Percentiles rank a stretch among this genome's conserved stretches.
Conservation (phyloP, 2,888 invertebrate species). For the Caenorhabditis sp. region DNA sequence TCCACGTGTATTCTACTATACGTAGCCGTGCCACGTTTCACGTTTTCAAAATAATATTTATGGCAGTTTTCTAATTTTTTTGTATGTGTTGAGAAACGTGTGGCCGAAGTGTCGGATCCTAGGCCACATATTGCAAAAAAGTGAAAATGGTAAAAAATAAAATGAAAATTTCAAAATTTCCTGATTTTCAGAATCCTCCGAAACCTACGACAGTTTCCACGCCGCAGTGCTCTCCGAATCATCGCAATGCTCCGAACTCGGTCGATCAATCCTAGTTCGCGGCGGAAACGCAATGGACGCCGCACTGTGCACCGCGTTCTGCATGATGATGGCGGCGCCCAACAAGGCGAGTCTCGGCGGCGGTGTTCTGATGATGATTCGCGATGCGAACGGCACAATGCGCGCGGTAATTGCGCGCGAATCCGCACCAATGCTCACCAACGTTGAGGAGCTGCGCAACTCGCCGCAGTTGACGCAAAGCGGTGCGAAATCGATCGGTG, state of each 20-base stretch:
- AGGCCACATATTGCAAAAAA: too few relatives aligned
- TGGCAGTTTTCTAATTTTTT: too few relatives aligned
- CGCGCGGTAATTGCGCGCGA: constrained; percentile 10
- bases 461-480: constrained; percentile 10
- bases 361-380: constrained; percentile 28
- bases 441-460: constrained; percentile 20
- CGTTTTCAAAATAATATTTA: too few relatives aligned
- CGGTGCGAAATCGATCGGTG: constrained; percentile 32
- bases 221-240: not conserved
- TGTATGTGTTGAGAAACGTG: too few relatives aligned
- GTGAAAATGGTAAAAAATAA: too few relatives aligned
- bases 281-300: constrained; percentile 57
- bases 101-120: too few relatives aligned
- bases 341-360: constrained; percentile 47
- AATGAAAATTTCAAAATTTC: not conserved
- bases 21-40: too few relatives aligned
- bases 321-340: constrained; percentile 42
- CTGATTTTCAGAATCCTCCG: not conserved
- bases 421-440: constrained; percentile 22
- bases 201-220: not conserved
- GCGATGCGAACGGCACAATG: constrained; percentile 20
- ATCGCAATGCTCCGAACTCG: not conserved
- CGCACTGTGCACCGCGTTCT: constrained; percentile 36
- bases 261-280: constrained; percentile 35
- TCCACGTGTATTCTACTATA: too few relatives aligned